phyloP scores from a whole-genome alignment of 2,113 vertebrate species.

The Camelus bactrianus region DNA sequence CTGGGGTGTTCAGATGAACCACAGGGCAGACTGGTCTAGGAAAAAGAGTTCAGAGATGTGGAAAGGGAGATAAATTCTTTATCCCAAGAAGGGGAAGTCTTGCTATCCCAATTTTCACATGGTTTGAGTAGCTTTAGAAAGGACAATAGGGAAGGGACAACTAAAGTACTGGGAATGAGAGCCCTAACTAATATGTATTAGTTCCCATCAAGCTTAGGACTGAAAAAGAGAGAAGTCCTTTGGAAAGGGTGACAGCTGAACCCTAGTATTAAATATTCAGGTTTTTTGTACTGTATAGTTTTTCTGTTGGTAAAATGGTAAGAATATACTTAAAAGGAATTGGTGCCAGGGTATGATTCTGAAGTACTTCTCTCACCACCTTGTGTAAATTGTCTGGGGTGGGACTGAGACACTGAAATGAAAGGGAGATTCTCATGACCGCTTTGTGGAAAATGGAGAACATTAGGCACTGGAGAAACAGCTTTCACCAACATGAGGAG shows the following conservation, averaged over 20 bases:
- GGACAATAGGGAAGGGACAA: background rate
- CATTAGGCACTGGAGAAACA: background rate
- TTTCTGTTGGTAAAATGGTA: background rate
- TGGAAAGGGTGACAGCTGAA: conserved; percentile 30
- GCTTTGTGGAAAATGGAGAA: conserved; percentile 19
- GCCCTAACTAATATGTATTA: background rate
- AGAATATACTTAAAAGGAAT: conserved; percentile 42
- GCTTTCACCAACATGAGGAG: conserved; percentile 44
- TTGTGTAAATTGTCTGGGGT: conserved; percentile 3
- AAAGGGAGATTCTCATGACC: background rate
- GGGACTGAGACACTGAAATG: conserved; percentile 21
- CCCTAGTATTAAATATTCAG: background rate
- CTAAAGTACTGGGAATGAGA: background rate
- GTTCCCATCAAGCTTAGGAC: background rate
- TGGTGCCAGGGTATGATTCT: background rate
- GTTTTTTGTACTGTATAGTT: background rate
- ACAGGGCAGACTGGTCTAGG: background rate
- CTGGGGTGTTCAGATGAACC: conserved; percentile 17
- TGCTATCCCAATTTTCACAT: background rate
- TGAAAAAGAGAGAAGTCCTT: conserved; percentile 27
- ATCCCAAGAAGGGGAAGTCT: conserved; percentile 1
- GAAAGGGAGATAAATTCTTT: conserved; percentile 11
- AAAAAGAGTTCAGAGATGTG: conserved; percentile 39
- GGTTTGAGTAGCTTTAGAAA: conserved; percentile 44
- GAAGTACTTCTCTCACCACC: background rate